These are phyloP conservation scores for Sebastes itinus DNA, from an alignment of 2,797 vertebrate species.

Conservation along the genomic window DNA sequence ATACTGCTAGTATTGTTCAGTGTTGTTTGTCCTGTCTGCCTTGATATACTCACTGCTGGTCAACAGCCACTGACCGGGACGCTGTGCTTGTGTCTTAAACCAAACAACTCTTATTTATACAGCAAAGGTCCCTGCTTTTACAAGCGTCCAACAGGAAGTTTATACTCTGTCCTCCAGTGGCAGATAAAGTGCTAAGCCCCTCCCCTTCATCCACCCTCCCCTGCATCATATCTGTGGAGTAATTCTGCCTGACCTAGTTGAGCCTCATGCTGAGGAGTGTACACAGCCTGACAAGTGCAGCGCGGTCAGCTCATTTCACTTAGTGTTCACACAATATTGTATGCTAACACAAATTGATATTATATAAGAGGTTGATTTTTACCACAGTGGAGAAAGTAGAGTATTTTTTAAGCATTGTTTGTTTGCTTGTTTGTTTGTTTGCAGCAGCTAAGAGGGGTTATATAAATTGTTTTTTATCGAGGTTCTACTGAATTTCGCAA, in stretches of 20 bases:
- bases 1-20: not conserved
- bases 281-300: slow-evolving; percentile 1
- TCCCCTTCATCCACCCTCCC: not conserved
- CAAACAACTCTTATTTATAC: slow-evolving; percentile 12
- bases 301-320: not conserved
- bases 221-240: slow-evolving; percentile 13
- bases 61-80: not conserved
- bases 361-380: not conserved
- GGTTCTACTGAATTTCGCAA: slow-evolving; percentile 7
- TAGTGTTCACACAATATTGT: not conserved
- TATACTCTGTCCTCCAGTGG: slow-evolving; percentile 9
- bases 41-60: not conserved
- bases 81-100: not conserved
- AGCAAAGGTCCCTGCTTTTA: not conserved
- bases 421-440: not conserved
- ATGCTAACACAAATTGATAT: not conserved
- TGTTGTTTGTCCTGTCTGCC: not conserved
- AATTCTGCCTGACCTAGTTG: slow-evolving; percentile 46
- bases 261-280: not conserved
- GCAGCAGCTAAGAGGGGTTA: not conserved
- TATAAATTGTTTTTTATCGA: not conserved
- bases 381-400: not conserved
- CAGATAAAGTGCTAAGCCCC: slow-evolving; percentile 26
- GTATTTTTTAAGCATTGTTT: not conserved
- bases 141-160: slow-evolving; percentile 31